These are phyloP conservation scores for Pollenia amentaria DNA, from an alignment of 2,888 invertebrate genomes.

Conservation along the genomic window DNA sequence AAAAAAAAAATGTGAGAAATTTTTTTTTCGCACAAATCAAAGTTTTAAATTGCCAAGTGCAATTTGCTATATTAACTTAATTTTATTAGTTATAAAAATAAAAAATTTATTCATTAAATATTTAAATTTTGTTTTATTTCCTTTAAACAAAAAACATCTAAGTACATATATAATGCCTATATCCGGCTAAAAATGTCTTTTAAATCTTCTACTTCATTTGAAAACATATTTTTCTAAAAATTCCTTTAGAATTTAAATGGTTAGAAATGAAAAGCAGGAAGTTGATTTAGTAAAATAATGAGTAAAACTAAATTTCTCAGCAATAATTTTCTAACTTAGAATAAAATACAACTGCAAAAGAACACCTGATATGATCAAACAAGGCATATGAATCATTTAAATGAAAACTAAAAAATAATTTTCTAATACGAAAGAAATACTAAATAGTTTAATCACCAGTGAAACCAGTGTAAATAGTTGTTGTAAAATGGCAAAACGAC, in stretches of 20 bases:
- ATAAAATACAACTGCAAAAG: constrained; percentile 21
- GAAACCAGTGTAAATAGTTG: constrained; percentile 34
- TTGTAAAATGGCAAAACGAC: constrained; percentile 37
- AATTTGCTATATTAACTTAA: no score
- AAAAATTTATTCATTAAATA: no score
- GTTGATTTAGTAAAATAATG: constrained; percentile 14
- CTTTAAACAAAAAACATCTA: background rate
- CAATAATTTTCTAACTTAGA: background rate
- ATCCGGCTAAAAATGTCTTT: background rate
- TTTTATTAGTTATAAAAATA: no score
- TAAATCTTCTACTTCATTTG: background rate
- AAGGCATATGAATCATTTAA: constrained; percentile 49
- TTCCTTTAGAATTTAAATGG: constrained; percentile 26
- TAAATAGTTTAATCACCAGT: constrained; percentile 47
- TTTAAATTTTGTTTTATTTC: background rate
- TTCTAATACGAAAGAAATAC: constrained; percentile 60
- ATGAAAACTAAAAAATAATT: constrained; percentile 53
- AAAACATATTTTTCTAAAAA: background rate
- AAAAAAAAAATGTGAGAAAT: no score
- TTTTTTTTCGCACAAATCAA: no score
- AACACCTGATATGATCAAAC: constrained; percentile 56
- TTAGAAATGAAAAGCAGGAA: constrained; percentile 32
- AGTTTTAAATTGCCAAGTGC: no score
- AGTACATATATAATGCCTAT: background rate
- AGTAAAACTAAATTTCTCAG: constrained; percentile 39